These are phyloP conservation scores for Batillaria attramentaria DNA, from an alignment of 1,140 invertebrate genomes.

Conservation along the genomic window DNA sequence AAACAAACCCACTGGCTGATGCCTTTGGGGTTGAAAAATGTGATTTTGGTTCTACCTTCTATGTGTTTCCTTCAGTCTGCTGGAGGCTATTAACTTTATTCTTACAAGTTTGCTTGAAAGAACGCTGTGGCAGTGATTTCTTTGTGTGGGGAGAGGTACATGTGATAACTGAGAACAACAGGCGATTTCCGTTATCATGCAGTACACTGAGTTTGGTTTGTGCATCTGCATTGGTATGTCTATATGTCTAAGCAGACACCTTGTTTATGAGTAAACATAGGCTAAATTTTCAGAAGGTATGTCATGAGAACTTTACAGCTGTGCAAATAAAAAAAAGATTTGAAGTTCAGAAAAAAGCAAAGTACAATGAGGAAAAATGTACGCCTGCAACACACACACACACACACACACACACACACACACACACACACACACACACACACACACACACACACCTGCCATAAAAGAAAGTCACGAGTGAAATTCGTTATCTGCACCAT, in stretches of 20 bases:
- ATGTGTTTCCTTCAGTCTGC: neutral
- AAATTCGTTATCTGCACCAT: neutral
- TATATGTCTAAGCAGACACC: neutral
- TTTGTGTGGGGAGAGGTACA: too few relatives aligned
- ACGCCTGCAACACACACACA: slow-evolving; percentile 1
- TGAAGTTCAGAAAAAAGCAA: neutral
- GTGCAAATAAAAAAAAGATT: neutral
- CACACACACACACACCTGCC: neutral
- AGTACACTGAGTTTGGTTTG: neutral
- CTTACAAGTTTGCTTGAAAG: too few relatives aligned
- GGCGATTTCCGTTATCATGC: too few relatives aligned
- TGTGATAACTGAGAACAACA: too few relatives aligned
- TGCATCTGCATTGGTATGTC: neutral
- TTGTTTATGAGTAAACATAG: too few relatives aligned
- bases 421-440: slow-evolving; percentile 15
- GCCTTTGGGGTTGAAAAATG: neutral
- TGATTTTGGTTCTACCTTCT: neutral
- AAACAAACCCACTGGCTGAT: too few relatives aligned
- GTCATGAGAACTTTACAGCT: neutral
- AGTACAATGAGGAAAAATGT: neutral
- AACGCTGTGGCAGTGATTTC: too few relatives aligned
- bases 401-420: slow-evolving; percentile 1
- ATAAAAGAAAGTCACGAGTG: neutral
- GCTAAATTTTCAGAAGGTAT: too few relatives aligned
- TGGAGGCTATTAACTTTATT: too few relatives aligned